Conservation (phyloP, 2,797 vertebrate species). For the Odontamblyopus rebecca region DNA sequence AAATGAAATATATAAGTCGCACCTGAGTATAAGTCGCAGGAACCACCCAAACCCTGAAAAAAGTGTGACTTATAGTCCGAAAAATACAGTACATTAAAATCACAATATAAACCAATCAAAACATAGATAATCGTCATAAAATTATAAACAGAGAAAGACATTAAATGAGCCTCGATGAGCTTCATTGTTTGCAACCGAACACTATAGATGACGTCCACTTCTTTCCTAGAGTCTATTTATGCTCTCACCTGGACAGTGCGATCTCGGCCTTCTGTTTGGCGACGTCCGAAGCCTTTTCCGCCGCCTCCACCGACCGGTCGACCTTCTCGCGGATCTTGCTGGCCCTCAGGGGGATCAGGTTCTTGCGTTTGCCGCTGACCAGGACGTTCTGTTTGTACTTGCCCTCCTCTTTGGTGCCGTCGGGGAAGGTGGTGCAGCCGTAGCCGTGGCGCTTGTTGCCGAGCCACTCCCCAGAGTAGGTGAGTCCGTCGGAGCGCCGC, state of each 20-base stretch:
- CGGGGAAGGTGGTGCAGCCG: constrained; percentile 95
- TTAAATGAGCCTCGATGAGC: too few relatives aligned
- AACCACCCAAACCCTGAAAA: too few relatives aligned
- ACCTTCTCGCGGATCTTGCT: constrained; percentile 98
- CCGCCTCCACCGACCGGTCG: constrained; percentile 91
- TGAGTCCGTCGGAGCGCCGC: constrained; percentile 91
- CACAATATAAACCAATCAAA: too few relatives aligned
- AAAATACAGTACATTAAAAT: too few relatives aligned
- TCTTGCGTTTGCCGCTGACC: constrained; percentile 96
- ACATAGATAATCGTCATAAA: too few relatives aligned
- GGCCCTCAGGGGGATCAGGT: constrained; percentile 93
- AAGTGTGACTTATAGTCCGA: too few relatives aligned
- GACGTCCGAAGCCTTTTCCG: constrained; percentile 88
- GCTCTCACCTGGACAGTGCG: constrained; percentile 90
- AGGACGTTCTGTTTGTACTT: constrained; percentile 97
- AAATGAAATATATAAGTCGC: too few relatives aligned
- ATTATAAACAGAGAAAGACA: too few relatives aligned
- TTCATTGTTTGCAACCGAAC: too few relatives aligned
- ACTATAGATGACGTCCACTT: too few relatives aligned
- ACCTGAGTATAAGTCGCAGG: too few relatives aligned
- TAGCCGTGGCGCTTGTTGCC: constrained; percentile 94
- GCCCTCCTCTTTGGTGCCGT: constrained; percentile 96
- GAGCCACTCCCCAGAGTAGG: constrained; percentile 93
- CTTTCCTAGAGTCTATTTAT: neutral
- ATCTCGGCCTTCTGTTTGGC: constrained; percentile 98